phyloP scores from a whole-genome alignment of 1,140 invertebrate species.

The Paraescarpia echinospica region DNA sequence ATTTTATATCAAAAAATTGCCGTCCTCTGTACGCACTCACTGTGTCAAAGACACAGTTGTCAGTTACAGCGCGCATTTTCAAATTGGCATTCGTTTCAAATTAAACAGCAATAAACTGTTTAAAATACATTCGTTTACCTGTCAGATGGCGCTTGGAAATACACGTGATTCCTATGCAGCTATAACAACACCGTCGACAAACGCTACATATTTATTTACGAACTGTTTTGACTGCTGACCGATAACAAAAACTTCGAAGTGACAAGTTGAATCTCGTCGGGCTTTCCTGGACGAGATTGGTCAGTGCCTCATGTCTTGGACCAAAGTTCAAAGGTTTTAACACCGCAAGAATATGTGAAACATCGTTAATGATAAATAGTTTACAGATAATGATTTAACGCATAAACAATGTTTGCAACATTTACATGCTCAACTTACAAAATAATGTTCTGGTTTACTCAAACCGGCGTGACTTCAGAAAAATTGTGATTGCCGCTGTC shows the following conservation, averaged over 20 bases:
- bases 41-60: too few species aligned
- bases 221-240: background rate
- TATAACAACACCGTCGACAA: background rate
- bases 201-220: background rate
- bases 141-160: background rate
- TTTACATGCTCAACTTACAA: background rate
- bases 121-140: background rate
- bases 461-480: background rate
- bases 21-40: too few species aligned
- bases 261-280: background rate
- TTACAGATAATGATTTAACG: background rate
- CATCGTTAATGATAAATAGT: background rate
- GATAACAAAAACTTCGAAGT: background rate
- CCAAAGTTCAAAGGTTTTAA: background rate
- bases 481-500: background rate
- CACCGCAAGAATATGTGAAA: background rate
- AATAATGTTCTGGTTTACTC: background rate
- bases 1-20: too few species aligned
- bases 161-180: background rate
- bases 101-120: too few species aligned
- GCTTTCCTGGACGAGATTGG: background rate
- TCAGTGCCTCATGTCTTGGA: background rate
- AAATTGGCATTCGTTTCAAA: too few species aligned
- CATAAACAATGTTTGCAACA: background rate
- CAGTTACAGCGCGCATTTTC: too few species aligned